Percentiles rank a stretch among this genome's conserved stretches.
phyloP scores from a whole-genome alignment of 2,113 vertebrate species.

The Elaphurus davidianus region DNA sequence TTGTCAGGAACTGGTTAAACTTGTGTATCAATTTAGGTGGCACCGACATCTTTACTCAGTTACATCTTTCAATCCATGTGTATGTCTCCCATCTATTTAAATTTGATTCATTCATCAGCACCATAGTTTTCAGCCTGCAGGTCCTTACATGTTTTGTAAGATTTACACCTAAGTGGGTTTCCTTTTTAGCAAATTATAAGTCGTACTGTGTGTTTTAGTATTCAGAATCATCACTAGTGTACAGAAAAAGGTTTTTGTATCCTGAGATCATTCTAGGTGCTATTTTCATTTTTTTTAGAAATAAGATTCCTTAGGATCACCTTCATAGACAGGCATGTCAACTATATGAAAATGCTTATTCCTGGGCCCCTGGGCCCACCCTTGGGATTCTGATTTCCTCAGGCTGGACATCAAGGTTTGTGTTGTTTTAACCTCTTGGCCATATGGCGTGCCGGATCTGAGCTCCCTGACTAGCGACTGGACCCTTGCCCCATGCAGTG shows the following conservation, averaged over 20 bases:
- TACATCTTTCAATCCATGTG: neutral
- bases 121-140: neutral
- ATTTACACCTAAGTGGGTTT: neutral
- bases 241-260: neutral
- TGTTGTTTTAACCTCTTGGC: neutral
- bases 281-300: neutral
- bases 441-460: rapidly evolving
- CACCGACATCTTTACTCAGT: neutral
- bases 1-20: neutral
- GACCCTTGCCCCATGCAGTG: neutral
- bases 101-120: neutral
- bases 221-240: neutral
- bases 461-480: neutral
- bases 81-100: neutral
- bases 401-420: neutral
- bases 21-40: neutral
- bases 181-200: neutral
- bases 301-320: neutral
- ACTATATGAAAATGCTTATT: neutral
- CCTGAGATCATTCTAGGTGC: neutral
- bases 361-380: neutral
- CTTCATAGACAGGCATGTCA: neutral
- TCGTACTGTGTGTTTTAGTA: neutral
- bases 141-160: neutral
- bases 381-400: neutral